Evolutionary conservation across 2,888 invertebrate species (phyloP), one percentile per base, ranked within the genome.

Genomic region (Lasioglossum marginatum): DNA sequence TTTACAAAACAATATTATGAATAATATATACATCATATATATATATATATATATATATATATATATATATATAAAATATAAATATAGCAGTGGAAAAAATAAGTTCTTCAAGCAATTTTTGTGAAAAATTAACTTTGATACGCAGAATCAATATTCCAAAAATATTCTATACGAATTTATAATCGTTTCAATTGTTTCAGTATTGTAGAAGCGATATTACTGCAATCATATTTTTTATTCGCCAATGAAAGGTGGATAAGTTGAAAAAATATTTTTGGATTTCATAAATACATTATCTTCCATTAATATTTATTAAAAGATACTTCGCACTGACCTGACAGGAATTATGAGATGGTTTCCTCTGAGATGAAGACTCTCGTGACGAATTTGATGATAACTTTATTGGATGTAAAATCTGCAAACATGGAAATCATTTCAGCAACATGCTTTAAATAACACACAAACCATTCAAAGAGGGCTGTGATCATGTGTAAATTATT

Each of bases 341-440:
- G 89, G 95, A 95, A 94, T 96, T 96, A 93, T 96, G 96, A 93
- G 96, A 95, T 87, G 96, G 96, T 94, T 96, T 96, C 90, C 96
- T 95, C 91, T 95, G 95, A 90, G 95, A 95, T 88, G 94, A 95
- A 86, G 95, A 95, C 92, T 96, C 96, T 93, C 96, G 95, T 77
- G 96, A 96, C 88, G 96, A 96, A 91, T 96, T 94, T 89, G 96
- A 96, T 91, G 95, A 95, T 93, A 95, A 92, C 95, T 96, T 96
- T 95, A 96, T 96, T 92, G 96, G 96, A 94, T 96, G 96, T 93
- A 96, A 94, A 91, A 95, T 95, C 95, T 95, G 90, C 84, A 91
- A 90, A 89, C 73, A 71, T 77, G 34, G 37, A 83, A 81, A 37
- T 63, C 60, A 45, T 52, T 77, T 60, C 23, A 70, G 8, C 8